phyloP scores from a whole-genome alignment of 2,797 vertebrate genomes.

The Gymnothorax reevesii region DNA sequence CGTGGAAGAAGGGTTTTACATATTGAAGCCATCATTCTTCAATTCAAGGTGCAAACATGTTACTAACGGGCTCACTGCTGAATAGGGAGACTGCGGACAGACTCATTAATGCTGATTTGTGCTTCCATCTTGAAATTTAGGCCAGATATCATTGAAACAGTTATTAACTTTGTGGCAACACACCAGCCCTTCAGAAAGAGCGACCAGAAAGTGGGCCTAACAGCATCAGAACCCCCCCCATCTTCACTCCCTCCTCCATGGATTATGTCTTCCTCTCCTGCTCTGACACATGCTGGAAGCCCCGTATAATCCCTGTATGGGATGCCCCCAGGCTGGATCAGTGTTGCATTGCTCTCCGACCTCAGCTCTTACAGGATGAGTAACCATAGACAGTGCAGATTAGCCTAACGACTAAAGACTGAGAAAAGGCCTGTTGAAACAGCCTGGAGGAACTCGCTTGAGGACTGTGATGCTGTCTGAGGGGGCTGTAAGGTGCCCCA shows the following conservation, averaged over 20 bases:
- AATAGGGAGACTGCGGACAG: background rate
- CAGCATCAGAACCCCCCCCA: background rate
- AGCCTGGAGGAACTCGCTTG: background rate
- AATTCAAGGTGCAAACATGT: conserved; percentile 54
- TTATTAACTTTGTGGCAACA: background rate
- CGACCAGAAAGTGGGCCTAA: background rate
- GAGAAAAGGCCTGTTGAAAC: background rate
- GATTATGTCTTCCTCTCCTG: background rate
- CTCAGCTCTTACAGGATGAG: background rate
- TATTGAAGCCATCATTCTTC: conserved; percentile 9
- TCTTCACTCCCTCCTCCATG: background rate
- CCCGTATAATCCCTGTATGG: background rate
- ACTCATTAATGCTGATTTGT: background rate
- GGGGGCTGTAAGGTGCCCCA: background rate
- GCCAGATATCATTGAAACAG: background rate
- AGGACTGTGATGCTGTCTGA: background rate
- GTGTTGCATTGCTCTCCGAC: background rate
- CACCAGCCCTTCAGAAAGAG: background rate
- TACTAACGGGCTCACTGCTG: background rate
- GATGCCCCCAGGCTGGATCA: background rate
- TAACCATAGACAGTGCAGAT: background rate
- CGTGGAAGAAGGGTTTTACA: conserved; percentile 23
- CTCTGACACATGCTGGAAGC: background rate
- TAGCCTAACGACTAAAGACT: background rate
- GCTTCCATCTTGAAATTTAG: background rate